A percentile compares a stretch with the other conserved stretches of the same genome.
Evolutionary conservation across 2,113 vertebrate genomes (phyloP).

Genomic region (Tonatia bakeri): DNA sequence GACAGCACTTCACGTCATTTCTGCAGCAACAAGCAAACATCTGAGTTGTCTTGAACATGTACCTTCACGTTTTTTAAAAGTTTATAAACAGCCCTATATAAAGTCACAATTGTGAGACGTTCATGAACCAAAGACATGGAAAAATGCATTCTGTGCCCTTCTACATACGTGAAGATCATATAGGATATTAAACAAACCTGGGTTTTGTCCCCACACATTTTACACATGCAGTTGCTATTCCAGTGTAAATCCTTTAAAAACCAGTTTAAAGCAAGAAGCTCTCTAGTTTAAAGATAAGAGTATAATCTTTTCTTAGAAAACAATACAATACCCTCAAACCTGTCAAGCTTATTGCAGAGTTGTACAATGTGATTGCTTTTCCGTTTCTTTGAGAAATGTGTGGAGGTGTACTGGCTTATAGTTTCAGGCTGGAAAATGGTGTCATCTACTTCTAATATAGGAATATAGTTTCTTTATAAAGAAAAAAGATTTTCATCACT

Average conservation of each 20-base stretch:
- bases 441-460: neutral
- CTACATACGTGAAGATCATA: neutral
- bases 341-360: neutral
- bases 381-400: neutral
- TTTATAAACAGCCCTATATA: neutral
- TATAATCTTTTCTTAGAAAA: conserved; percentile 34
- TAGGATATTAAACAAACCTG: neutral
- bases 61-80: neutral
- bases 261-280: neutral
- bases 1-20: neutral
- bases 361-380: neutral
- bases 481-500: neutral
- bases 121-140: neutral
- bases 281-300: neutral
- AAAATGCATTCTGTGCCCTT: neutral
- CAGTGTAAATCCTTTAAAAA: conserved; percentile 10
- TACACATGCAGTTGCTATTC: neutral
- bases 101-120: neutral
- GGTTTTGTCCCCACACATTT: neutral
- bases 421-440: conserved; percentile 16
- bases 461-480: neutral
- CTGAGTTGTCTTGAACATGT: neutral
- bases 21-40: neutral
- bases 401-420: neutral
- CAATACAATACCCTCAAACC: neutral